phyloP scores from a whole-genome alignment of 2,888 invertebrate species.

The Drosophila mayaguana region DNA sequence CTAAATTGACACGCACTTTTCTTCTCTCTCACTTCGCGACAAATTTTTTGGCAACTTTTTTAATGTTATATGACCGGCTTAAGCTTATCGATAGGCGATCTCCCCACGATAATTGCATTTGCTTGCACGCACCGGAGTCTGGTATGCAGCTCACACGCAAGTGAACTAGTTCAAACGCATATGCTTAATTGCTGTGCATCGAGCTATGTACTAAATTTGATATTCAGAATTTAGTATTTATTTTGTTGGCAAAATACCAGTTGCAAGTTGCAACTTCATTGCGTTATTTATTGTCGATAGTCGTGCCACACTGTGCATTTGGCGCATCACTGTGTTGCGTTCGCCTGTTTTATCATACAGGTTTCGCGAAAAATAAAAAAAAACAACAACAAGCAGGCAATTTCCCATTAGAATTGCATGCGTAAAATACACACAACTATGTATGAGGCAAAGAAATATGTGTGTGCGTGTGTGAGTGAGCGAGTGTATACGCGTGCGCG shows the following conservation, averaged over 20 bases:
- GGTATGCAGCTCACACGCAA: neutral
- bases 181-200: neutral
- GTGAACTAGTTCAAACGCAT: slow-evolving; percentile 6
- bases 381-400: slow-evolving; percentile 42
- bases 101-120: neutral
- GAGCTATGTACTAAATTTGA: slow-evolving; percentile 5
- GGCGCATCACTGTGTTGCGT: slow-evolving; percentile 33
- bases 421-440: slow-evolving; percentile 49
- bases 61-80: neutral
- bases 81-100: neutral
- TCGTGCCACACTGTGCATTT: slow-evolving; percentile 37
- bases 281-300: neutral
- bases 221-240: neutral
- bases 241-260: neutral
- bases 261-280: neutral
- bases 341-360: slow-evolving; percentile 41
- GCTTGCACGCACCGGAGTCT: neutral
- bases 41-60: slow-evolving; percentile 7
- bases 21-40: neutral
- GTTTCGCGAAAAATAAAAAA: slow-evolving; percentile 59
- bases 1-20: neutral
- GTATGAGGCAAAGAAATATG: slow-evolving; percentile 15
- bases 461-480: slow-evolving; percentile 4
- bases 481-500: too few species aligned
- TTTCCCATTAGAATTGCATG: slow-evolving; percentile 71